Base-by-base conservation (phyloP, 1,140 invertebrate species). In the Tetranychus urticae region DNA sequence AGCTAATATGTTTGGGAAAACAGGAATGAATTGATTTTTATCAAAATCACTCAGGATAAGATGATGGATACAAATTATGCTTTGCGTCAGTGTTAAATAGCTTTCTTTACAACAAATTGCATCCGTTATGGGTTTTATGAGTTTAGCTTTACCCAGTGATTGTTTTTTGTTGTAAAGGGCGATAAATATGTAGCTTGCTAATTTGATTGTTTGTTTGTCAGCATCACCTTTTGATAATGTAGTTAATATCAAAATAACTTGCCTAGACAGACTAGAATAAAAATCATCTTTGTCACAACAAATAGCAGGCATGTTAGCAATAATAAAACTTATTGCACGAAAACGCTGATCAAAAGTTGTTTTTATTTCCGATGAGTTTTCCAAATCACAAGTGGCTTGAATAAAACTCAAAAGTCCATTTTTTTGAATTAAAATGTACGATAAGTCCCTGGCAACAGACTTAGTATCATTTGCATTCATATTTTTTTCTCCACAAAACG, bases 261-360 rank as follows among this genome's bases (percentile, higher is more conserved):
- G 60, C 8, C 12, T 8, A 13, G 23, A 13, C 12, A 61, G 13
- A 12, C 36, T 37, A 5, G 37, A 14, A 56, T 55, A 61, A 56
- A 34, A 61, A 10, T 42, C 31, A 37, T 46, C 39, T 10, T 3
- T 60, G 2, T 31, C 1, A 39, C 48, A 45, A 33, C 60, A 62
- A 23, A 62, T 10, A 4, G 7, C 37, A 14, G 61, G 61, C 34
- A 52, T 33, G 23, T 36, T 10, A 5, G 56, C 42, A 48, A 62
- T 42, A 1, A 62, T 50, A 1, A 12, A 10, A 33, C 31, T n/a
- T n/a, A 58, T 6, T 6, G 55, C 56, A 4, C 4, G 10, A 54
- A 58, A 62, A 14, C 61, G n/a, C 36, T 58, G 55, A 23, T 58
- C 34, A 58, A 36, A 42, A 8, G 39, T 62, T 2, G 61, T 62